These are phyloP conservation scores for Ibidorhyncha struthersii DNA, from an alignment of 2,113 vertebrate genomes.

Conservation along the genomic window DNA sequence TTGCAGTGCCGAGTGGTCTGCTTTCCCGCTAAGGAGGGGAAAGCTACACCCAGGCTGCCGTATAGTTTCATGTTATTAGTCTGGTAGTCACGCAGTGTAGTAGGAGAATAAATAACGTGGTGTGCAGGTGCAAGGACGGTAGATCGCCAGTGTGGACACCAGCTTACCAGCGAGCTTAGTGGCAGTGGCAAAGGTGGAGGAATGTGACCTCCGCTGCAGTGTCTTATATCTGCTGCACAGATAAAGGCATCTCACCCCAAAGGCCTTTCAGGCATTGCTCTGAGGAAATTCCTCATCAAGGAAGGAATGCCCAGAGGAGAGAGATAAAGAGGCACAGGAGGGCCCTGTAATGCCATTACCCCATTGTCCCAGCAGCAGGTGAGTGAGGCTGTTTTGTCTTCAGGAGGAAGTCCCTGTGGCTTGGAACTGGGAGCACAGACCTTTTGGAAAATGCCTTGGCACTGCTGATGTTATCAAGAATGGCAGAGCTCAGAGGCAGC, in stretches of 20 bases:
- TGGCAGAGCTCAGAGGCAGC: background rate
- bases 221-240: conserved; percentile 26
- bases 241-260: background rate
- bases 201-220: background rate
- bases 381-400: background rate
- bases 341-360: background rate
- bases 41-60: background rate
- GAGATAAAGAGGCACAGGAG: conserved; percentile 12
- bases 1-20: background rate
- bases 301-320: conserved; percentile 19
- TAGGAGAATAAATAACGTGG: background rate
- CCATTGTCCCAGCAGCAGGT: conserved; percentile 1
- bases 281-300: conserved; percentile 47
- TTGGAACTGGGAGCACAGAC: background rate
- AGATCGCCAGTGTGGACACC: background rate
- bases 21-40: background rate
- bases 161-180: background rate
- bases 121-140: background rate
- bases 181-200: background rate
- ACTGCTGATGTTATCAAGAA: background rate
- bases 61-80: background rate
- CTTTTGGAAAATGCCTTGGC: background rate
- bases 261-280: background rate
- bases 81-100: background rate
- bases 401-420: background rate